Conservation (phyloP, 2,888 invertebrate genomes). For the Sturmia bella region DNA sequence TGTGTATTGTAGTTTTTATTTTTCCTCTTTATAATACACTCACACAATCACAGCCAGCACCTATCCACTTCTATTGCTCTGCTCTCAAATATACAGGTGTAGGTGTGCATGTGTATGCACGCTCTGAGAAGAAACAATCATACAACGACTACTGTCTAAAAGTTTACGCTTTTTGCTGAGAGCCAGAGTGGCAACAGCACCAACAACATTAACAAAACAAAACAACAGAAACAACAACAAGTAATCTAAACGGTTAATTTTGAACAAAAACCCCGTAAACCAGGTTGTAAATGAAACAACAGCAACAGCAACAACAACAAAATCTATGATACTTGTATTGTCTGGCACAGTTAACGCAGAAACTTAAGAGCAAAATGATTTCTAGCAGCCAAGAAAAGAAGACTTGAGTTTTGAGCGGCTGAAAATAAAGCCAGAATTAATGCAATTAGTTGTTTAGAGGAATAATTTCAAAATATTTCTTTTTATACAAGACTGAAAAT, state of each 20-base stretch:
- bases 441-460: no score
- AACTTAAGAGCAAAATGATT: not conserved
- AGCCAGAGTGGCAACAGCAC: not conserved
- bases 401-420: no score
- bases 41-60: not conserved
- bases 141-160: not conserved
- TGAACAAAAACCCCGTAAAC: constrained; percentile 46
- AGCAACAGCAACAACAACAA: not conserved
- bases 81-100: not conserved
- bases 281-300: constrained; percentile 19
- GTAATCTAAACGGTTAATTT: constrained; percentile 42
- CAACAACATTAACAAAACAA: not conserved
- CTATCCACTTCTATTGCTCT: not conserved
- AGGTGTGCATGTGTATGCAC: no score
- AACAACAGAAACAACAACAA: not conserved
- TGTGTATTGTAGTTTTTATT: not conserved
- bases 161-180: not conserved
- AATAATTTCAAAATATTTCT: no score
- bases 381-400: no score
- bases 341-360: constrained; percentile 1
- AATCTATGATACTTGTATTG: not conserved
- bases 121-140: not conserved
- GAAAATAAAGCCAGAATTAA: no score
- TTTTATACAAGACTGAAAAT: no score
- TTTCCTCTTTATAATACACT: not conserved